Evolutionary conservation across 1,140 invertebrate genomes (phyloP).

Genomic region (Macrobrachium rosenbergii): DNA sequence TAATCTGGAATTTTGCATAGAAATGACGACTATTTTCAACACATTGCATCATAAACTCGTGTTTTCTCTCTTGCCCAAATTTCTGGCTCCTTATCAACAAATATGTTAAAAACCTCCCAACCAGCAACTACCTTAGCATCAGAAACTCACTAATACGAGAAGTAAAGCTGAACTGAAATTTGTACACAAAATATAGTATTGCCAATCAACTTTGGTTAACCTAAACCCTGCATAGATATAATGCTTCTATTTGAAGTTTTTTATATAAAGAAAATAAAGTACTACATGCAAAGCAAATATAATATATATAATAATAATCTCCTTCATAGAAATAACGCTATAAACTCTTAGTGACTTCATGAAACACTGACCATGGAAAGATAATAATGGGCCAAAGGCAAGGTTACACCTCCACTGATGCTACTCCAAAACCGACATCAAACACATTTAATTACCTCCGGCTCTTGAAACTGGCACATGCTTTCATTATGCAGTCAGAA

Average conservation of each 20-base stretch:
- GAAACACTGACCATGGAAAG: conserved; percentile 63
- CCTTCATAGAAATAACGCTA: conserved; percentile 61
- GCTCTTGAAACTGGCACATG: neutral
- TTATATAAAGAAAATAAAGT: conserved; percentile 59
- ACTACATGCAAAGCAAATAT: conserved; percentile 63
- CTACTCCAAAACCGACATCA: conserved; percentile 21
- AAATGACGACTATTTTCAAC: too few species aligned
- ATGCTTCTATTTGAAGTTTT: conserved; percentile 40
- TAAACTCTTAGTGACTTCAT: conserved; percentile 63
- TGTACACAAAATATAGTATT: conserved; percentile 52
- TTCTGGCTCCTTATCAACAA: too few species aligned
- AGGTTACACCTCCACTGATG: conserved; percentile 3
- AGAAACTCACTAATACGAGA: conserved; percentile 46
- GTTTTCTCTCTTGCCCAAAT: too few species aligned
- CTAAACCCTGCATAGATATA: conserved; percentile 54
- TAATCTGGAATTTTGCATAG: too few species aligned
- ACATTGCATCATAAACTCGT: too few species aligned
- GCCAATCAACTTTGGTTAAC: conserved; percentile 61
- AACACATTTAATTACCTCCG: neutral
- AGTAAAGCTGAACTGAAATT: conserved; percentile 49
- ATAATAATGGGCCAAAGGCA: conserved; percentile 44
- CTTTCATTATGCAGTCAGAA: too few species aligned
- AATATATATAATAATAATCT: conserved; percentile 62
- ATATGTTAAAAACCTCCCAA: too few species aligned
- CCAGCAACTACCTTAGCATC: too few species aligned